These are phyloP conservation scores for Tamandua tetradactyla DNA, from an alignment of 2,797 vertebrate genomes.

Conservation along the genomic window DNA sequence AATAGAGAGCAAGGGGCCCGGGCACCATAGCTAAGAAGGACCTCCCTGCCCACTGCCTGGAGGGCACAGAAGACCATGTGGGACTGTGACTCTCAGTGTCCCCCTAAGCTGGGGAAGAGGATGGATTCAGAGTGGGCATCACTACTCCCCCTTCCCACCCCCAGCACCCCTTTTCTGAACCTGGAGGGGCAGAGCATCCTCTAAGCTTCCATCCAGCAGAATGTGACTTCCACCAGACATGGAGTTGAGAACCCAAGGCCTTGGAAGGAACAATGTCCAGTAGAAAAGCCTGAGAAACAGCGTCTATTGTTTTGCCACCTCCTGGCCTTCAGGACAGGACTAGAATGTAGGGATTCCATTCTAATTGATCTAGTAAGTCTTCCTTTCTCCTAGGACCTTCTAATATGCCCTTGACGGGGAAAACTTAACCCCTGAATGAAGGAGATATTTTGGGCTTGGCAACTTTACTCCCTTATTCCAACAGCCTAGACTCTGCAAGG, in stretches of 20 bases:
- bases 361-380: background rate
- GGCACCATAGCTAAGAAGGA: background rate
- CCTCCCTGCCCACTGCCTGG: too few relatives aligned
- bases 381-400: background rate
- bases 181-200: background rate
- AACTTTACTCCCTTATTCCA: background rate
- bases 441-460: background rate
- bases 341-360: background rate
- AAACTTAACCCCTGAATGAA: background rate
- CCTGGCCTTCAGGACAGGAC: background rate
- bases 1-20: too few relatives aligned
- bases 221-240: background rate
- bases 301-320: background rate
- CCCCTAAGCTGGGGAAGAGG: background rate
- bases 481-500: background rate
- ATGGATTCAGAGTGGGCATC: background rate
- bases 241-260: background rate
- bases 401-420: background rate
- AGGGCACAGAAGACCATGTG: too few relatives aligned
- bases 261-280: background rate
- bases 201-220: background rate
- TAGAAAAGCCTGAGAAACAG: background rate
- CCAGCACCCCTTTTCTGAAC: background rate
- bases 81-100: background rate
- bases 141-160: rapidly evolving